phyloP scores from a whole-genome alignment of 2,797 vertebrate species.

The Microcaecilia unicolor region DNA sequence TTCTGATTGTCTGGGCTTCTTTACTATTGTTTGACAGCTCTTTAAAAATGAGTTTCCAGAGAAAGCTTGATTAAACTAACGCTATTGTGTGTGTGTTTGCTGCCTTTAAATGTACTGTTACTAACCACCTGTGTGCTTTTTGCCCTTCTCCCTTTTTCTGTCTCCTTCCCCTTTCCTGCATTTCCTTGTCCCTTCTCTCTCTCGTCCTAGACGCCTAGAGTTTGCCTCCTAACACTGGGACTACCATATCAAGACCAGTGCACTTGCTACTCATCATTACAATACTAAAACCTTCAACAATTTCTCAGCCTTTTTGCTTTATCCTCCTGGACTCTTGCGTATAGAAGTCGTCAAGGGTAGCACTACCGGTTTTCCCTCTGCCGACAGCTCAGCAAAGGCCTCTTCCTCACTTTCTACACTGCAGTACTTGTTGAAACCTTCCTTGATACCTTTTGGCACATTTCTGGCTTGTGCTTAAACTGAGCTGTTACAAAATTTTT shows the following conservation, averaged over 20 bases:
- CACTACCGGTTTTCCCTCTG: slow-evolving; percentile 36
- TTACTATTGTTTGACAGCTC: no score
- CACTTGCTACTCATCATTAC: slow-evolving; percentile 53
- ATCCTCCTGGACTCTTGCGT: slow-evolving; percentile 38
- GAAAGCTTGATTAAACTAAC: background rate
- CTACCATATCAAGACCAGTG: slow-evolving; percentile 47
- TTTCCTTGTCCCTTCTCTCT: slow-evolving; percentile 36
- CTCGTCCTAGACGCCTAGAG: slow-evolving; percentile 63
- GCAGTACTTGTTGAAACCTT: slow-evolving; percentile 51
- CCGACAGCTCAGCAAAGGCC: no score
- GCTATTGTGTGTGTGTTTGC: slow-evolving; percentile 12
- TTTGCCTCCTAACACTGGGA: slow-evolving; percentile 52
- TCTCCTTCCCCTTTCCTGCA: slow-evolving; percentile 22
- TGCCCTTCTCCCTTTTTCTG: slow-evolving; percentile 26
- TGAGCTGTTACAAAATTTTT: slow-evolving; percentile 16
- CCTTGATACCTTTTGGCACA: slow-evolving; percentile 42
- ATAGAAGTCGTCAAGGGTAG: slow-evolving; percentile 53
- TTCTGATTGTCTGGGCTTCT: no score
- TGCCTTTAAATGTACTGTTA: slow-evolving; percentile 41
- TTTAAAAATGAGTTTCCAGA: no score
- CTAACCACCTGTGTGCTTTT: slow-evolving; percentile 58
- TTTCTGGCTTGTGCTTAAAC: slow-evolving; percentile 7
- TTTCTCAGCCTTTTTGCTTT: slow-evolving; percentile 59
- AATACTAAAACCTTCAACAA: slow-evolving; percentile 51
- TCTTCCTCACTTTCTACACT: slow-evolving; percentile 30